Evolutionary conservation across 2,797 vertebrate genomes (phyloP).

Genomic region (Cuniculus paca): DNA sequence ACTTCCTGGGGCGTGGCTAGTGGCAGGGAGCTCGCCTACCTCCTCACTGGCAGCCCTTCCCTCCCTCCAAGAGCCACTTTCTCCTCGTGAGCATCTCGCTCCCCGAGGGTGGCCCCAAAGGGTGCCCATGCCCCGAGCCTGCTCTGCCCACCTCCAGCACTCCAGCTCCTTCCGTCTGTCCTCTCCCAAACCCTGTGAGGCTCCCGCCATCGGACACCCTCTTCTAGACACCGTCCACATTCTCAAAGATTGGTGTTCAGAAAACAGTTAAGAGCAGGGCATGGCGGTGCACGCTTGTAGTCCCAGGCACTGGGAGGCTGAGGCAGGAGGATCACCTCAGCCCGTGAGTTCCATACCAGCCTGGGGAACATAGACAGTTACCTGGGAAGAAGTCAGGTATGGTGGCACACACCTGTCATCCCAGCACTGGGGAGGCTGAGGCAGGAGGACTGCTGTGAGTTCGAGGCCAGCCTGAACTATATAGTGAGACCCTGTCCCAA

Average conservation of each 20-base stretch:
- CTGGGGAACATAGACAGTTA: not conserved
- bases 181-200: not conserved
- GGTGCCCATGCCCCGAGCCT: not conserved
- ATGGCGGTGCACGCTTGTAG: not conserved
- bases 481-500: not conserved
- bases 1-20: rapidly evolving
- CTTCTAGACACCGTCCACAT: not conserved
- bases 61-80: not conserved
- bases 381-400: not conserved
- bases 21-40: not conserved
- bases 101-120: not conserved
- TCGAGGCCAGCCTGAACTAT: not conserved
- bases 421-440: not conserved
- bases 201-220: not conserved
- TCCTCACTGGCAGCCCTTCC: not conserved
- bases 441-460: not conserved
- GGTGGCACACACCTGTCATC: not conserved
- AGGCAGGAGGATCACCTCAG: not conserved
- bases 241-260: not conserved
- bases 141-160: not conserved
- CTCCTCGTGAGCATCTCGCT: not conserved
- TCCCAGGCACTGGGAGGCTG: not conserved
- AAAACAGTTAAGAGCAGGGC: not conserved
- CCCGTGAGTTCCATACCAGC: not conserved
- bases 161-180: not conserved